Percentiles rank a stretch among this genome's conserved stretches.
phyloP scores from a whole-genome alignment of 2,888 invertebrate genomes.

The Cheilosia vulpina region DNA sequence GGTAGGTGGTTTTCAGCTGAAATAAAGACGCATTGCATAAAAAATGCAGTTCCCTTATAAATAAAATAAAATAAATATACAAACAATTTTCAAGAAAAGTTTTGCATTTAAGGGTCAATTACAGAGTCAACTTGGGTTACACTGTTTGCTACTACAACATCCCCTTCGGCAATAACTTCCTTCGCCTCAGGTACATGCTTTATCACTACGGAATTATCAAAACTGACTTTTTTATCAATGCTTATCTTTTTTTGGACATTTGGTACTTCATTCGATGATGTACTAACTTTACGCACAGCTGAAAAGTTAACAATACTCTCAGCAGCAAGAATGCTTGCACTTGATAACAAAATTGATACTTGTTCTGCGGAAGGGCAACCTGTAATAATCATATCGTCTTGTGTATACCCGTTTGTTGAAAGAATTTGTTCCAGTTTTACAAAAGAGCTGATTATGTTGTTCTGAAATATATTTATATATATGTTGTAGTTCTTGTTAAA shows the following conservation, averaged over 20 bases:
- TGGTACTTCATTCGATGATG: conserved; percentile 77
- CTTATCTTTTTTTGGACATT: conserved; percentile 45
- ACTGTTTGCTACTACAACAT: neutral
- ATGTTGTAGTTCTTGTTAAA: conserved; percentile 18
- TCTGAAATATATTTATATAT: conserved; percentile 84
- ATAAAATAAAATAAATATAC: neutral
- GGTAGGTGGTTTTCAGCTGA: no score
- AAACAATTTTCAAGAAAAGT: neutral
- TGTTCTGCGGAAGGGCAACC: conserved; percentile 97
- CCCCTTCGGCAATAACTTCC: conserved; percentile 37
- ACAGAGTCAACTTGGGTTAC: neutral
- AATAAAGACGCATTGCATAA: no score
- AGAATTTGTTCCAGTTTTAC: conserved; percentile 92
- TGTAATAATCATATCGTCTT: conserved; percentile 92
- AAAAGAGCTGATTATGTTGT: conserved; percentile 95
- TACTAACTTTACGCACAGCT: conserved; percentile 80
- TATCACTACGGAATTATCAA: conserved; percentile 74
- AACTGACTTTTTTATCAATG: conserved; percentile 77
- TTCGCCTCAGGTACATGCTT: conserved; percentile 76
- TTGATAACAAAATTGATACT: conserved; percentile 93
- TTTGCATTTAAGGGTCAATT: neutral
- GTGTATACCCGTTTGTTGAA: conserved; percentile 89
- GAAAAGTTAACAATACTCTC: conserved; percentile 81
- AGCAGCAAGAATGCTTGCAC: conserved; percentile 88
- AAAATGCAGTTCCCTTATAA: neutral